Evolutionary conservation across 1,140 invertebrate species (phyloP).

Genomic region (Drosophila pandora): DNA sequence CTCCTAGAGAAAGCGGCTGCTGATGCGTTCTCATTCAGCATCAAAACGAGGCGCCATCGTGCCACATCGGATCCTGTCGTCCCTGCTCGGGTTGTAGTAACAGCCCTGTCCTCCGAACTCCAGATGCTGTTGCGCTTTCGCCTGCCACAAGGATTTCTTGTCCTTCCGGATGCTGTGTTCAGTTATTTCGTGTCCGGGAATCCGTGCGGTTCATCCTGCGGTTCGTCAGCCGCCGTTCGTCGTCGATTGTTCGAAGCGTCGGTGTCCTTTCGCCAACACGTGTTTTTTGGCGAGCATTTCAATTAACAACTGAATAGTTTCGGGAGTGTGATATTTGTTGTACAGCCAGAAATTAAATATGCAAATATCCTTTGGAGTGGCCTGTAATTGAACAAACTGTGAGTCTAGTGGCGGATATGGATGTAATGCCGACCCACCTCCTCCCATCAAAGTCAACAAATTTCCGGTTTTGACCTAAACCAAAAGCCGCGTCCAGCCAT

Average conservation of each 20-base stretch:
- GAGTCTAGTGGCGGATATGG: conserved; percentile 21
- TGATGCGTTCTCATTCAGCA: conserved; percentile 37
- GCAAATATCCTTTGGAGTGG: conserved; percentile 37
- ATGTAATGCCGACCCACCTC: background rate
- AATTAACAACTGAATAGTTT: conserved; percentile 46
- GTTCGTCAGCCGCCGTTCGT: conserved; percentile 14
- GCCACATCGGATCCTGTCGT: conserved; percentile 14
- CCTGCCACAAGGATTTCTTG: conserved; percentile 34
- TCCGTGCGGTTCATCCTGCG: conserved; percentile 64
- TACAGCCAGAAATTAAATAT: conserved; percentile 51
- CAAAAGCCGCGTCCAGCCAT: conserved; percentile 30
- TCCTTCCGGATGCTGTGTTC: conserved; percentile 56
- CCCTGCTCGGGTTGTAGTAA: conserved; percentile 26
- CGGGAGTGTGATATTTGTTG: conserved; percentile 10
- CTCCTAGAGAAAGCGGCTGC: background rate
- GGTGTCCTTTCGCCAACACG: conserved; percentile 12
- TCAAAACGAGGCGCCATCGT: conserved; percentile 36
- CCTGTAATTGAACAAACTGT: conserved; percentile 36
- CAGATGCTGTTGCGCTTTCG: conserved; percentile 71
- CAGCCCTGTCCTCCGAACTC: conserved; percentile 44
- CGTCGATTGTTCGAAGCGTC: background rate
- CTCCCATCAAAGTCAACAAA: conserved; percentile 22
- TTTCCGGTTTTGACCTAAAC: conserved; percentile 47
- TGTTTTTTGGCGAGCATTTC: conserved; percentile 27
- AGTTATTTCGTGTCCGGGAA: conserved; percentile 77